Conservation (phyloP, 2,888 invertebrate genomes). For the Sarcophaga variegata region DNA sequence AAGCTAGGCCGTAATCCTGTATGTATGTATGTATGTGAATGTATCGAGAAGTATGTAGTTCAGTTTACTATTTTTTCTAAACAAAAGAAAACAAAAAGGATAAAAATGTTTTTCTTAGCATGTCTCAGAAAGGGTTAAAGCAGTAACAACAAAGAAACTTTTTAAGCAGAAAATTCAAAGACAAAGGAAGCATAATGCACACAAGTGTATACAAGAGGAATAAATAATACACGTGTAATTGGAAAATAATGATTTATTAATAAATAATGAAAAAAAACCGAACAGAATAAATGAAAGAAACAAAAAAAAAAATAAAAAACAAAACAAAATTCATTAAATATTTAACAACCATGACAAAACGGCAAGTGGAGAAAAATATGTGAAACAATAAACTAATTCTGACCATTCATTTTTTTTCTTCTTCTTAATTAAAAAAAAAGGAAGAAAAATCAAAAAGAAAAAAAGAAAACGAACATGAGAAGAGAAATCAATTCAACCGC, state of each 20-base stretch:
- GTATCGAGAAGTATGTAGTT: too few relatives aligned
- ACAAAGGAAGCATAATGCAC: too few relatives aligned
- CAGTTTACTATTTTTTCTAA: too few relatives aligned
- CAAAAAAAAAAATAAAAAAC: slow-evolving; percentile 28
- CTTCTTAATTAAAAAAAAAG: background rate
- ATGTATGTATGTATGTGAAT: too few relatives aligned
- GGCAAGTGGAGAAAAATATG: slow-evolving; percentile 33
- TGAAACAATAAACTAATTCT: background rate
- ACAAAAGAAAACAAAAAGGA: too few relatives aligned
- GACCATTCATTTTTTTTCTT: slow-evolving; percentile 19
- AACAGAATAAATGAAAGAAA: slow-evolving; percentile 18
- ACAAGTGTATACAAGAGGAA: slow-evolving; percentile 32
- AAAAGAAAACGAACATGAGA: too few relatives aligned
- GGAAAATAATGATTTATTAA: slow-evolving; percentile 12
- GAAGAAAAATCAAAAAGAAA: background rate
- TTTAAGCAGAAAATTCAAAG: too few relatives aligned
- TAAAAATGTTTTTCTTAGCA: too few relatives aligned
- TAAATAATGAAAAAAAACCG: background rate
- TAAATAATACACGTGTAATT: background rate
- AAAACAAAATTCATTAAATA: slow-evolving; percentile 24
- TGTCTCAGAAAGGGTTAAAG: too few relatives aligned
- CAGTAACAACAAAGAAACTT: too few relatives aligned
- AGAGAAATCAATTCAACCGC: slow-evolving; percentile 20
- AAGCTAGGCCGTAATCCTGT: too few relatives aligned
- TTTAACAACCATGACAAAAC: too few relatives aligned